Base-by-base conservation (phyloP, 2,888 invertebrate species). In the Scaptomyza cyrtandrae region DNA sequence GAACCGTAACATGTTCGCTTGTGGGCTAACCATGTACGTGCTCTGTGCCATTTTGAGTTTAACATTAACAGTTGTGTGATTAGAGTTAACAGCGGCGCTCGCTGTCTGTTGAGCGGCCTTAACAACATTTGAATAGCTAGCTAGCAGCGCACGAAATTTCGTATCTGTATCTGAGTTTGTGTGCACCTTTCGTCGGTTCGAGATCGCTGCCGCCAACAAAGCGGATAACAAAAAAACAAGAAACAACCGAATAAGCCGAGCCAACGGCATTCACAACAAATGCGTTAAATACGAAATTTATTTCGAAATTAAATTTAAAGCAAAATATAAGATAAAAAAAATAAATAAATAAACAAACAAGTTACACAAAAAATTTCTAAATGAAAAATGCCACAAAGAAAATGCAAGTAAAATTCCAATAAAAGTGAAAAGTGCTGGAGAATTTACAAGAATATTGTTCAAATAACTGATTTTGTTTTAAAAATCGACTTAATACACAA, bases 141-240 rank as follows among this genome's bases (percentile, higher is more conserved):
- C 53, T 57, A 33, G 33, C 60, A 55, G 59, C 56, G 60, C 39
- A 62, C 45, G 52, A 45, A 41, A 45, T 43, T 44, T 67, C 60
- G 53, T 67, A 57, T 62, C 56, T 67, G 69, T 65, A 56, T 71
- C 71, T 78, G 71, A 91, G 91, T 91, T 89, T 89, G 83, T 82
- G 81, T 88, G 88, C 84, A 89, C 86, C 90, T 85, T 86, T 89
- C 90, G 90, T 90, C 90, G 90, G 81, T 84, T 89, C 76, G 62
- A 90, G 90, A 89, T 86, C 91, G 90, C 75, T 75, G 61, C 65
- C 76, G 76, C 76, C 68, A 71, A 71, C 58, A 53, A 60, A 78
- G 68, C 73, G 80, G 71, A 80, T 65, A 75, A 62, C 48, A 58
- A 64, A 58, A 64, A 54, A 52, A 39, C 43, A 45, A 54, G 27